Base-by-base conservation (phyloP, 2,888 invertebrate genomes). In the Corbicula japonica region DNA sequence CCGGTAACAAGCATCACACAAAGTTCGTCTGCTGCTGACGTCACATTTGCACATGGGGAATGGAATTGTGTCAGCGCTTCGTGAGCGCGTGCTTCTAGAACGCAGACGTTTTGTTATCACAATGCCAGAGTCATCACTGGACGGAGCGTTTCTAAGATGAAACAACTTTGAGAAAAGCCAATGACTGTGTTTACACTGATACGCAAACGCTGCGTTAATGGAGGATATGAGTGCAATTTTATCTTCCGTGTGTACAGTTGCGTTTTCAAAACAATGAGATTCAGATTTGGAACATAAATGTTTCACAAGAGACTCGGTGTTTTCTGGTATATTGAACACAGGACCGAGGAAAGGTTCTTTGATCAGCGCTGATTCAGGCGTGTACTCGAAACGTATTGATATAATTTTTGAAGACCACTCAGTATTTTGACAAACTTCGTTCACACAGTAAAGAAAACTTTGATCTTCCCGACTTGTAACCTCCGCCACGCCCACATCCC, bases 71-170 rank as follows among this genome's bases (percentile, higher is more conserved):
- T 76, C 76, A 12, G 70, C 76, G 41, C 76, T 76, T n/a, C 58
- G 54, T n/a, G 76, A 76, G 10, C 76, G 70, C 38, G 71, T 38
- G 38, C 65, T 76, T 46, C 76, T 54, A 18, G 62, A 26, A 21
- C 41, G 30, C 21, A 21, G 2, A 21, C n/a, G 54, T n/a, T 56
- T 44, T 28, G 44, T 48, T 30, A 76, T 23, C 5, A 65, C 63
- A 1, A 70, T 58, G n/a, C 70, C 76, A 18, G 76, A 76, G 46
- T 76, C 76, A 41, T 76, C 70, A 58, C 76, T 70, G 12, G 76
- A 70, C 3, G 23, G 65, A 0, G 58, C 70, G 10, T 63, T 52
- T 34, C 60, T 54, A 26, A 76, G 50, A 32, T 48, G 35, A 34
- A 76, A 70, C 32, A 76, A 50, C 60, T 76, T 76, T 2, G 63